phyloP scores from a whole-genome alignment of 2,113 vertebrate genomes.

The Megaceryle maxima region DNA sequence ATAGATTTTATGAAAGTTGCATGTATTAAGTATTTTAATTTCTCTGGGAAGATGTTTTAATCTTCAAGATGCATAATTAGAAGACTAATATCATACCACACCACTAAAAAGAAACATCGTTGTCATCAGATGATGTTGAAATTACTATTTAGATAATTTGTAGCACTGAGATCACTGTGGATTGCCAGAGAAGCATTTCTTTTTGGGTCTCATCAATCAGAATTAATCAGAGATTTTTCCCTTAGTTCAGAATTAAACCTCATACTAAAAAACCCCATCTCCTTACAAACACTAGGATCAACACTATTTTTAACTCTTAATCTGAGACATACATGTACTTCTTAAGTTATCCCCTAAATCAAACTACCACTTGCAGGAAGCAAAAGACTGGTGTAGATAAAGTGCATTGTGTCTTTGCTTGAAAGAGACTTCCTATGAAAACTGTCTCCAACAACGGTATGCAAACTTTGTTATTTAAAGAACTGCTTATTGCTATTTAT shows the following conservation, averaged over 20 bases:
- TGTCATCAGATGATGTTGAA: background rate
- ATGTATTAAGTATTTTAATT: background rate
- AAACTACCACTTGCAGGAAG: background rate
- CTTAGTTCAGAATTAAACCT: background rate
- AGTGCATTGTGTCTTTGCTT: background rate
- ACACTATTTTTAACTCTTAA: background rate
- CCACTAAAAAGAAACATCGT: background rate
- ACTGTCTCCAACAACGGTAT: background rate
- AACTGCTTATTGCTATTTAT: background rate
- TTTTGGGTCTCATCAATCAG: background rate
- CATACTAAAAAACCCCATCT: background rate
- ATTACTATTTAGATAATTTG: background rate
- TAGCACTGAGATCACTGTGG: background rate
- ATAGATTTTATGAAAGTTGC: background rate
- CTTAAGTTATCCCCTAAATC: background rate
- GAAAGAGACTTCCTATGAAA: background rate
- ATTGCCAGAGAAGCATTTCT: background rate
- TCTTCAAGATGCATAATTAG: background rate
- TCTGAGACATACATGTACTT: background rate
- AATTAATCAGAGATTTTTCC: background rate
- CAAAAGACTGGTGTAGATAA: background rate
- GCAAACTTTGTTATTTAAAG: background rate
- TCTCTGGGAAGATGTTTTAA: background rate
- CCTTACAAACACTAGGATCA: background rate
- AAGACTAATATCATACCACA: background rate